Base-by-base conservation (phyloP, 2,797 vertebrate species). In the Pagetopsis macropterus region DNA sequence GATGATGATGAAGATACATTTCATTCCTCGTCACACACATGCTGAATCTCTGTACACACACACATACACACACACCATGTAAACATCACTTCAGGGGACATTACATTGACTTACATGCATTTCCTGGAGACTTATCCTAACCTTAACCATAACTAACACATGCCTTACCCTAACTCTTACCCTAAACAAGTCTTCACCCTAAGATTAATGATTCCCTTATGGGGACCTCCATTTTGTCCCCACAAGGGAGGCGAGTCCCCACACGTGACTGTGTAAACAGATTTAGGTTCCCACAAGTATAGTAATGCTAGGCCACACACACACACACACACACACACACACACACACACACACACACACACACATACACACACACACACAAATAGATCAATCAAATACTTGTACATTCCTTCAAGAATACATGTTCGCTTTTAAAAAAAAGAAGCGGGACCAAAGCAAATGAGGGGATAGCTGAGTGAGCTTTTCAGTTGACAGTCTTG, bases 401-500 rank as follows among this genome's bases (percentile, higher is more conserved):
- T n/a, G n/a, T n/a, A 41, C 59, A 56, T 77, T 15, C 46, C 55
- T 73, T 70, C 33, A 75, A 57, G 23, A 49, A 45, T 5, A 45
- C 50, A 44, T 70, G 40, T 75, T 79, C 69, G 70, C 23, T 75
- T 85, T 82, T 17, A 59, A 62, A 77, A 70, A 40, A 65, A 37
- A 27, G 33, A 81, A 41, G 46, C 65, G 72, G 59, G 60, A 65
- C 8, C 52, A 57, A 70, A 83, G 70, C 59, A 79, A 73, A 60
- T 60, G 16, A 66, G 66, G 45, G 21, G 46, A 70, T 59, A 55
- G 48, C 44, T 48, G 43, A 14, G 27, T 61, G 67, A 76, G 46
- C 50, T 67, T 65, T 33, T 67, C 41, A 63, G 49, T 51, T 55
- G 52, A 49, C 9, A 0, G 19, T 48, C 63, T 72, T 3, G 7